Percentiles rank a stretch among this genome's conserved stretches.
phyloP scores from a whole-genome alignment of 2,113 vertebrate species.

The Cynocephalus volans region DNA sequence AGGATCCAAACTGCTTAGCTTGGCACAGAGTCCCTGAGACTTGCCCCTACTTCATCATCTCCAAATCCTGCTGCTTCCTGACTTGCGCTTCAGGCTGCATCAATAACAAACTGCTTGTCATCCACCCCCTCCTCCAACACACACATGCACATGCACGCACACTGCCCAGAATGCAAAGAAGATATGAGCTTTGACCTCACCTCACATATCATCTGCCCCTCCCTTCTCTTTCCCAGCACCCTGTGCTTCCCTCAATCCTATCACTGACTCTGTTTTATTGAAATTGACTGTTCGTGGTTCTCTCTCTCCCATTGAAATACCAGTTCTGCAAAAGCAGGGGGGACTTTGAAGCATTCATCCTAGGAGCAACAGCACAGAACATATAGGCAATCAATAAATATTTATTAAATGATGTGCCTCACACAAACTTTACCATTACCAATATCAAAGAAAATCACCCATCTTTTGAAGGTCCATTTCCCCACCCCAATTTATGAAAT shows the following conservation, averaged over 20 bases:
- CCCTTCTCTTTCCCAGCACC: background rate
- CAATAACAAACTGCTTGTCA: background rate
- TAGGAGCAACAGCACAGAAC: background rate
- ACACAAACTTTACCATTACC: background rate
- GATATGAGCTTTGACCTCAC: background rate
- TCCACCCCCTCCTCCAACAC: too few species aligned
- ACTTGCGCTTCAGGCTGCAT: background rate
- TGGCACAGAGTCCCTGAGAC: background rate
- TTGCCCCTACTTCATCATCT: background rate
- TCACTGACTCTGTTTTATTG: background rate
- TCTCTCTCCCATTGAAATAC: background rate
- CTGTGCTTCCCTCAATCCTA: background rate
- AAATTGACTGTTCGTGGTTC: background rate
- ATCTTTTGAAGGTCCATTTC: background rate
- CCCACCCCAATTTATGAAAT: background rate
- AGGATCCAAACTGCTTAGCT: background rate
- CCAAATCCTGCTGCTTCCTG: background rate
- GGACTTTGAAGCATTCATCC: background rate
- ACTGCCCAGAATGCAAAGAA: background rate
- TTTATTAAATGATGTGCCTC: constrained; percentile 19
- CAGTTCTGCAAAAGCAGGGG: background rate
- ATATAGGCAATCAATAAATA: background rate
- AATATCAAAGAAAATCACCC: constrained; percentile 24
- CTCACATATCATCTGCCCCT: too few species aligned
- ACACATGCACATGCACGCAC: background rate